These are phyloP conservation scores for Eufriesea mexicana DNA, from an alignment of 1,140 invertebrate genomes.

Conservation along the genomic window DNA sequence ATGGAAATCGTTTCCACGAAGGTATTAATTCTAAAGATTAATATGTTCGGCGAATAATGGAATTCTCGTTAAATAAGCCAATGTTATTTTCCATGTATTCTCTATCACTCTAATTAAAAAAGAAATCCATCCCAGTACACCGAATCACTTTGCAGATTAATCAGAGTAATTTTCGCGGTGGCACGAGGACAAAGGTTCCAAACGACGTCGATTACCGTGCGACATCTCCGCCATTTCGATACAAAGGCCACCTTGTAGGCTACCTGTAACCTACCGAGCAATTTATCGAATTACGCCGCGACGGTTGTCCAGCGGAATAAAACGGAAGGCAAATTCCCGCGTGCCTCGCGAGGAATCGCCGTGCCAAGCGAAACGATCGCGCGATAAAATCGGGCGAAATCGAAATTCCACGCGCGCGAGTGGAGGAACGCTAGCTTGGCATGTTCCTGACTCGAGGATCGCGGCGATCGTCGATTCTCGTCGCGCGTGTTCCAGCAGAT, in stretches of 20 bases:
- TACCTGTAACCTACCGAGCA: not conserved
- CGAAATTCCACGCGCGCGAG: not conserved
- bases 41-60: too few relatives aligned
- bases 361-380: too few relatives aligned
- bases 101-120: not conserved
- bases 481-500: conserved; percentile 4
- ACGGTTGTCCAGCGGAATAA: not conserved
- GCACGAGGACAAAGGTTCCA: not conserved
- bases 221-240: not conserved
- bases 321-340: not conserved
- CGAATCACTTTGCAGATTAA: not conserved
- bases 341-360: too few relatives aligned
- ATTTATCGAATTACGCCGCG: not conserved
- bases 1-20: too few relatives aligned
- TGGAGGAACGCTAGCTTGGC: conserved; percentile 2
- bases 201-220: not conserved
- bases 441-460: not conserved
- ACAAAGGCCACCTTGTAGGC: not conserved
- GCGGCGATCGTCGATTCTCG: not conserved
- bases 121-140: not conserved
- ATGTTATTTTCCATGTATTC: not conserved
- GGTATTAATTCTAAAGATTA: too few relatives aligned
- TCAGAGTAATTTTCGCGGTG: not conserved
- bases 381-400: not conserved
- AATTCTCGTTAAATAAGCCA: not conserved